These are phyloP conservation scores for Penaeus indicus DNA, from an alignment of 1,140 invertebrate species.

Conservation along the genomic window DNA sequence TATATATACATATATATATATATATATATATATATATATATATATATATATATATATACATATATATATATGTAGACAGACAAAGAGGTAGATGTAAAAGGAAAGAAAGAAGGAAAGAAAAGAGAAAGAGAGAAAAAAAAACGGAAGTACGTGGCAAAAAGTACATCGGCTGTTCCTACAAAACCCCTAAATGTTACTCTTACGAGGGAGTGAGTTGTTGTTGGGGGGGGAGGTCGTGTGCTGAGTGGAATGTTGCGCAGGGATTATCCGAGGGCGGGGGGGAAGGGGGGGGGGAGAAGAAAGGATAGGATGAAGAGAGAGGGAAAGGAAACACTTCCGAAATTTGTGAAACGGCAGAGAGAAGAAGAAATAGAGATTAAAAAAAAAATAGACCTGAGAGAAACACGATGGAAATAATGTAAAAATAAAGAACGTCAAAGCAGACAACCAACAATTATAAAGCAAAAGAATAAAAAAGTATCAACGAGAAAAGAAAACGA, in stretches of 20 bases:
- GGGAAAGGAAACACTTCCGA: not conserved
- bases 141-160: too few species aligned
- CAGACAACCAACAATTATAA: too few species aligned
- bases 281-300: not conserved
- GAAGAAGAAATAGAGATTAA: not conserved
- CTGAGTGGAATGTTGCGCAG: too few species aligned
- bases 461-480: not conserved
- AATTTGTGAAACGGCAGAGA: not conserved
- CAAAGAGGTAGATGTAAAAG: not conserved
- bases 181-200: too few species aligned
- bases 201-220: too few species aligned
- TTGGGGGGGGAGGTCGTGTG: not conserved
- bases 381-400: not conserved
- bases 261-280: not conserved
- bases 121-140: not conserved
- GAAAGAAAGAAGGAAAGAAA: not conserved
- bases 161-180: too few species aligned
- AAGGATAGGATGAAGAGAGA: not conserved
- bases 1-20: not conserved
- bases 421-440: not conserved
- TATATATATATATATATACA: slow-evolving; percentile 19
- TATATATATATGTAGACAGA: not conserved
- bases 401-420: not conserved
- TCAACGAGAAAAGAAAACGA: not conserved
- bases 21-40: not conserved